Conservation (phyloP, 35 echinoderm and acorn worm species). For the Apostichopus japonicus region DNA sequence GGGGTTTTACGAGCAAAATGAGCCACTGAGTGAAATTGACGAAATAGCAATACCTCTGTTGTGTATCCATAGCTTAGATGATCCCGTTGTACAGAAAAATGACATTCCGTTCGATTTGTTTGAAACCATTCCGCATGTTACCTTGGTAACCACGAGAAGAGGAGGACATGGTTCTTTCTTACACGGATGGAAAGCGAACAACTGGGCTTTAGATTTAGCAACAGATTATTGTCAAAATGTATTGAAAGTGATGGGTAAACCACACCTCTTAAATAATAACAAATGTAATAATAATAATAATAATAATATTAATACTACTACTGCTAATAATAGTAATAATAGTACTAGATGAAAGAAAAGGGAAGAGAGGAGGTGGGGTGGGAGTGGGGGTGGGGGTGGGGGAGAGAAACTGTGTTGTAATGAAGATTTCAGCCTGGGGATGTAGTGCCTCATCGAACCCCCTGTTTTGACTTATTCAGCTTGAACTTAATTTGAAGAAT, state of each 20-base stretch:
- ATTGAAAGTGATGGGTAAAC: not conserved
- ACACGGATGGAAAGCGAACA: slow-evolving; percentile 18
- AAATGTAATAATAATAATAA: no score
- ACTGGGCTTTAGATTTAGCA: slow-evolving; percentile 30
- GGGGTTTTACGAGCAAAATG: slow-evolving; percentile 90
- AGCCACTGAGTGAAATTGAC: slow-evolving; percentile 88
- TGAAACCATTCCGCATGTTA: slow-evolving; percentile 77
- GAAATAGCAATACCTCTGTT: slow-evolving; percentile 89
- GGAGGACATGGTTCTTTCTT: slow-evolving; percentile 73
- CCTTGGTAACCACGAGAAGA: slow-evolving; percentile 70
- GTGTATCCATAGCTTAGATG: slow-evolving; percentile 89
- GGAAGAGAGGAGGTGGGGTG: no score
- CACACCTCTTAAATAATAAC: not conserved
- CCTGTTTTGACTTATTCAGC: no score
- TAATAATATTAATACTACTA: no score
- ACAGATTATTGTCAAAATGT: slow-evolving; percentile 41
- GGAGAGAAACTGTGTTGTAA: no score
- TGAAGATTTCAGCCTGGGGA: no score
- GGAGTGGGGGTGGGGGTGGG: no score
- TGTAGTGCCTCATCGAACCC: no score
- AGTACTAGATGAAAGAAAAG: no score
- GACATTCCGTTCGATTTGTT: slow-evolving; percentile 92
- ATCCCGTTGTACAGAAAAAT: slow-evolving; percentile 63
- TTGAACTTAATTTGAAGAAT: no score
- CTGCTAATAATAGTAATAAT: no score